A percentile compares a stretch with the other conserved stretches of the same genome.
phyloP scores from a whole-genome alignment of 1,140 invertebrate species.

The Drosophila sulfurigaster region DNA sequence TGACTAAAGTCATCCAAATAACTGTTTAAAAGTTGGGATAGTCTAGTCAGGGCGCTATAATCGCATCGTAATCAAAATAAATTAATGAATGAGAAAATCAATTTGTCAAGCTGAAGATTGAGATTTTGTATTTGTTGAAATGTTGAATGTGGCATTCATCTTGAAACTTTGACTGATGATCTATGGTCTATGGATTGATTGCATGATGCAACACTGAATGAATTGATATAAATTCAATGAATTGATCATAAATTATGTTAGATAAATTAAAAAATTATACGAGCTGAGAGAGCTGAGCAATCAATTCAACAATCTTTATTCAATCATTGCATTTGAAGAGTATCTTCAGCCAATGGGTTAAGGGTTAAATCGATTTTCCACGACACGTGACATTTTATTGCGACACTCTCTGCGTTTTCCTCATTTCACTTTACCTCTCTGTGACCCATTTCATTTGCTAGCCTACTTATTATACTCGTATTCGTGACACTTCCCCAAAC shows the following conservation, averaged over 20 bases:
- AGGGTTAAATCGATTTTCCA: slow-evolving; percentile 55
- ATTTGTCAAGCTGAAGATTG: slow-evolving; percentile 23
- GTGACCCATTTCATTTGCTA: slow-evolving; percentile 52
- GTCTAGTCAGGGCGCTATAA: background rate
- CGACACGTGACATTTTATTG: slow-evolving; percentile 45
- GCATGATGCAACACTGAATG: slow-evolving; percentile 32
- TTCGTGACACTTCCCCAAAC: slow-evolving; percentile 54
- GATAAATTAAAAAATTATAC: slow-evolving; percentile 22
- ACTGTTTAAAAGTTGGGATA: slow-evolving; percentile 40
- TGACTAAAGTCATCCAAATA: slow-evolving; percentile 48
- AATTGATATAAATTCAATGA: slow-evolving; percentile 30
- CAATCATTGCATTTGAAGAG: slow-evolving; percentile 12
- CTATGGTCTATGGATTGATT: too few species aligned
- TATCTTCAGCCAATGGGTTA: slow-evolving; percentile 1
- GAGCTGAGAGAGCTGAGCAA: slow-evolving; percentile 18
- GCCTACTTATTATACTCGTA: slow-evolving; percentile 29
- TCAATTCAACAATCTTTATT: slow-evolving; percentile 20
- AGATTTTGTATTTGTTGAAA: slow-evolving; percentile 13
- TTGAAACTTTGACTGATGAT: slow-evolving; percentile 42
- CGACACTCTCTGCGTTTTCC: slow-evolving; percentile 19
- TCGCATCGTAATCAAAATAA: slow-evolving; percentile 9
- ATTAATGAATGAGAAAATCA: slow-evolving; percentile 30
- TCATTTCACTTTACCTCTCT: slow-evolving; percentile 7
- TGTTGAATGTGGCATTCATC: slow-evolving; percentile 5
- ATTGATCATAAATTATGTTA: slow-evolving; percentile 20